A percentile compares a stretch with the other conserved stretches of the same genome.
phyloP scores from a whole-genome alignment of 2,888 invertebrate species.

The Diaphora mendica region DNA sequence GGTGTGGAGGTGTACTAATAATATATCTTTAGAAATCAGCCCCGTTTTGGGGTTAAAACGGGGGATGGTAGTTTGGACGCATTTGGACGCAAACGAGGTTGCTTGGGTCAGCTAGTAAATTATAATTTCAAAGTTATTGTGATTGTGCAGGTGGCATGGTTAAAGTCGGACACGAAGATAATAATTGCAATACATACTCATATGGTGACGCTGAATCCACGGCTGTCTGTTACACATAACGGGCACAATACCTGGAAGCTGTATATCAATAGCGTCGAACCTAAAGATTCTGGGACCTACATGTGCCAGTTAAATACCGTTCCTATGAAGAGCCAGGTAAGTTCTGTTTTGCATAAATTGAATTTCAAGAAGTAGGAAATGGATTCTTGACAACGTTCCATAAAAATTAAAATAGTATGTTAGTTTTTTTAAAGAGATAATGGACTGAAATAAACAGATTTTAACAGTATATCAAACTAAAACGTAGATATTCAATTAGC shows the following conservation, averaged over 20 bases:
- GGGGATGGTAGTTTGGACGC: too few relatives aligned
- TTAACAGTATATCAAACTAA: not conserved
- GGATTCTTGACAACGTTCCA: not conserved
- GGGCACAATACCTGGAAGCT: conserved; percentile 98
- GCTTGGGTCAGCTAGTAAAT: too few relatives aligned
- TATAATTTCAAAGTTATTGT: conserved; percentile 23
- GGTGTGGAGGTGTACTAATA: too few relatives aligned
- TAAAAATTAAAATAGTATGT: not conserved
- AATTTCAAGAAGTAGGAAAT: not conserved
- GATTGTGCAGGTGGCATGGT: conserved; percentile 93
- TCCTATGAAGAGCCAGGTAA: conserved; percentile 95
- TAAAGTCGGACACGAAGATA: conserved; percentile 95
- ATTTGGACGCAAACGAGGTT: too few relatives aligned
- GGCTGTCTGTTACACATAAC: conserved; percentile 94
- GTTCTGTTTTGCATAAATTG: conserved; percentile 41
- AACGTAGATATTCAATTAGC: too few relatives aligned
- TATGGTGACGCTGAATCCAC: conserved; percentile 94
- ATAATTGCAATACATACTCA: conserved; percentile 95
- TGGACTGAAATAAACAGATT: not conserved
- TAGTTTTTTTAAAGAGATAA: too few relatives aligned
- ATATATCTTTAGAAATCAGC: too few relatives aligned
- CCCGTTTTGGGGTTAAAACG: too few relatives aligned
- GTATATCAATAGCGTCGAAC: conserved; percentile 94
- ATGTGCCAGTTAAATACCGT: conserved; percentile 98
- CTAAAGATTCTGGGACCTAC: conserved; percentile 96